Evolutionary conservation across 2,797 vertebrate genomes (phyloP), one percentile per base, ranked within the genome.

Genomic region (Enteromius thamalakanensis): DNA sequence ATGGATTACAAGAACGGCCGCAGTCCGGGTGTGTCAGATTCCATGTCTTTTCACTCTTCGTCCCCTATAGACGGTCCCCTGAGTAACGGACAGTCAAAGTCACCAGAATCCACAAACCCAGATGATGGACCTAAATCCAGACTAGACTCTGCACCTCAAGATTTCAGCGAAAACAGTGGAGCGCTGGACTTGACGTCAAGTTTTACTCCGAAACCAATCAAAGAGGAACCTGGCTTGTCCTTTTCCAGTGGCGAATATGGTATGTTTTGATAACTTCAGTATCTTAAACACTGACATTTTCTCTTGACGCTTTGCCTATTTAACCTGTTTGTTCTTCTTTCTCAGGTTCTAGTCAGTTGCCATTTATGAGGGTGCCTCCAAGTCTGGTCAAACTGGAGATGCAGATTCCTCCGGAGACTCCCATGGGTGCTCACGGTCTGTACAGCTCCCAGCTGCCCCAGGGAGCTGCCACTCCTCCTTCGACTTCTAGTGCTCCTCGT

Each of bases 371-470:
- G 89, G 91, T 96, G 7, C 96, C 96, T 0, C 94, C 96, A 1
- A 93, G 96, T 86, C 94, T 97, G 69, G 94, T 97, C 40, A 97
- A 96, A 88, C 93, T 99, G 84, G 98, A 99, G 91, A 95, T 97
- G 93, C 96, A 97, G 69, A 91, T 96, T 0, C 92, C 94, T 69
- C 75, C 91, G 0, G 96, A 98, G 62, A 96, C 94, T 86, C 91
- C 95, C 29, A 51, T 96, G 83, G 94, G 94, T 68, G 83, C 91
- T 70, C 92, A 94, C 58, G 84, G 90, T 76, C 84, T 94, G 84
- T 95, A 94, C 85, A 89, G 87, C 85, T 94, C 94, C 77, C 94
- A 96, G 7, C 95, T 97, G 92, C 92, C 95, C 60, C 96, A 96
- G 83, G 95, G 96, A 4, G 90, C 95, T 0, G 85, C 92, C 19